Evolutionary conservation across 2,113 vertebrate genomes (phyloP), one percentile per base, ranked within the genome.

Genomic region (Hyperopisus bebe): DNA sequence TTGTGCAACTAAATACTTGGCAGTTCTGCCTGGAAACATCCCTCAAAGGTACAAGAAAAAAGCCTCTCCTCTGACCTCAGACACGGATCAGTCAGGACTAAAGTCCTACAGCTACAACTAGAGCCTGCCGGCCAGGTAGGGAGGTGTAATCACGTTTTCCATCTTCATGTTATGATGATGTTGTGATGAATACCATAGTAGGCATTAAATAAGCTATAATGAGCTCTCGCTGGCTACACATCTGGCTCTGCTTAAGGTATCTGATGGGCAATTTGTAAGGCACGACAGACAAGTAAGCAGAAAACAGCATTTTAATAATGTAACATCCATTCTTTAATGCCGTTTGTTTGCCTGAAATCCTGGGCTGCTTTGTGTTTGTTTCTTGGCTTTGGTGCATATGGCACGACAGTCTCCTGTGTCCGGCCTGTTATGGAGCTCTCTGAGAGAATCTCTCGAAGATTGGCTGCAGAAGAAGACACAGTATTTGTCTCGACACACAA

Each of bases 241-340:
- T 84, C 82, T 84, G 82, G 44, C 82, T 47, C 82, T 84, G 82
- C 44, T 84, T 46, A 47, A 47, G 44, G 82, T 84, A 84, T 11
- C 44, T 84, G 82, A 84, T 47, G 39, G 21, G 82, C 8, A 84
- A 84, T 84, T 84, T 84, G 82, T 84, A 46, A 44, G 39, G 82
- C 44, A 47, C 44, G 8, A 47, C 74, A 84, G 82, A 84, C 44
- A n/a, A 84, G 82, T 47, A n/a, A 84, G 24, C 44, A 47, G 19
- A 84, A 84, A 84, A 84, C 44, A 84, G 44, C 82, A 84, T 84
- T 84, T 84, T 84, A 47, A 84, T 84, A 84, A 84, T 84, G 82
- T 47, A 84, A 84, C 82, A 84, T 84, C 42, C 82, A 24, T 84
- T 84, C 39, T 84, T 84, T 84, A 84, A 47, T 47, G 24, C 82